phyloP scores from a whole-genome alignment of 1,140 invertebrate species.

The Drosophila oshimai region DNA sequence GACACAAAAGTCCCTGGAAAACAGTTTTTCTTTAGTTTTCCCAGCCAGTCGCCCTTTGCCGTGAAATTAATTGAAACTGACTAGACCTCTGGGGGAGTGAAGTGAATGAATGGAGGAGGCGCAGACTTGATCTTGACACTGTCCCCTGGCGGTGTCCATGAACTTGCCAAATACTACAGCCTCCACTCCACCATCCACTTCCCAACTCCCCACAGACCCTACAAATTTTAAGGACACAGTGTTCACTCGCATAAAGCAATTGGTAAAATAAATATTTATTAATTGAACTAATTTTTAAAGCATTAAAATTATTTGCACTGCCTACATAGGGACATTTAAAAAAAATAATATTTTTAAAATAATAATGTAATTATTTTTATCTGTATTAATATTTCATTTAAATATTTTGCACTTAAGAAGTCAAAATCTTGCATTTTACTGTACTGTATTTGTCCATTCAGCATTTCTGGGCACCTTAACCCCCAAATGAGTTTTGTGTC shows the following conservation, averaged over 20 bases:
- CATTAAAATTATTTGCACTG: no score
- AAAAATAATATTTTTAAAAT: no score
- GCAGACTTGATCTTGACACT: conserved; percentile 72
- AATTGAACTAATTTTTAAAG: no score
- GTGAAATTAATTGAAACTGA: conserved; percentile 77
- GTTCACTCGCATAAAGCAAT: neutral
- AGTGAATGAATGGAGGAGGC: neutral
- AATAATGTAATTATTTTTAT: no score
- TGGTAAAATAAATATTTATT: no score
- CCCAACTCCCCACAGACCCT: neutral
- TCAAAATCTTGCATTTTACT: neutral
- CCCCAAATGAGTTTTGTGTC: conserved; percentile 73
- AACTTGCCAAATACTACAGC: conserved; percentile 54
- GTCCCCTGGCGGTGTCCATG: conserved; percentile 54
- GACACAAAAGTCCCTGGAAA: conserved; percentile 76
- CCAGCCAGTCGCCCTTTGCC: conserved; percentile 16
- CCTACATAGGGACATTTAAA: no score
- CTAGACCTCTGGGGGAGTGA: conserved; percentile 39
- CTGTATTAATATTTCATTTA: no score
- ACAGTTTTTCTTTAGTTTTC: conserved; percentile 61
- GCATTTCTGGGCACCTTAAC: conserved; percentile 1
- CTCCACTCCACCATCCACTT: neutral
- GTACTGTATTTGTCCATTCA: conserved; percentile 20
- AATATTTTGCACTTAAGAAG: neutral
- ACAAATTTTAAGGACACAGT: neutral